Evolutionary conservation across 2,888 invertebrate species (phyloP), one percentile per base, ranked within the genome.

Genomic region (Empis livida): DNA sequence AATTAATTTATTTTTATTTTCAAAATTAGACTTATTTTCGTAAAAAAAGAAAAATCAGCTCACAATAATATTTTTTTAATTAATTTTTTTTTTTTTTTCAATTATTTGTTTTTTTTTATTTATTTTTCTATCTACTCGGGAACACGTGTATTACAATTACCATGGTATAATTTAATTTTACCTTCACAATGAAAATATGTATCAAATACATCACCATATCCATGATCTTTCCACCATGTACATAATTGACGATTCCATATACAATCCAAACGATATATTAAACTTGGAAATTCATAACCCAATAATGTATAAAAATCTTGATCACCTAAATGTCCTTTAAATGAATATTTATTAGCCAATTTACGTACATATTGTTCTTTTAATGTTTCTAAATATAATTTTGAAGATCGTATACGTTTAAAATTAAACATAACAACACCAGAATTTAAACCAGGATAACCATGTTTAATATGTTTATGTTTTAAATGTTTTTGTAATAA

Each of bases 241-340:
- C 88, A 89, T 48, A 89, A 65, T 62, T 89, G 88, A 44, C 85
- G 71, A 64, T 89, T 89, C 80, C 87, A 88, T 5, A 77, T 75
- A 61, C 89, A 89, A 50, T 84, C 80, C 40, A 89, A 65, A 13
- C 77, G 75, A 62, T 82, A 78, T 57, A 89, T 81, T 42, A 87
- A 64, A 52, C 81, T 73, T 9, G 82, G 81, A 56, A 80, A 72
- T 57, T 87, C 84, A 54, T 77, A 75, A 10, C 79, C 80, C 14
- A 86, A 58, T 31, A 87, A 65, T 1, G 84, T 83, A 61, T 82
- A 86, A 65, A 84, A 84, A 68, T 87, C 87, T 65, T 89, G 88
- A 66, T 89, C 88, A 1, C 88, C 88, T 27, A 89, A 71, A 63
- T 87, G 84, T 3, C 84, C 83, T 62, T 76, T 76, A 59, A 82